A percentile compares a stretch with the other conserved stretches of the same genome.
These are phyloP conservation scores for Lithophane ornitopus DNA, from an alignment of 2,888 invertebrate genomes.

Conservation along the genomic window DNA sequence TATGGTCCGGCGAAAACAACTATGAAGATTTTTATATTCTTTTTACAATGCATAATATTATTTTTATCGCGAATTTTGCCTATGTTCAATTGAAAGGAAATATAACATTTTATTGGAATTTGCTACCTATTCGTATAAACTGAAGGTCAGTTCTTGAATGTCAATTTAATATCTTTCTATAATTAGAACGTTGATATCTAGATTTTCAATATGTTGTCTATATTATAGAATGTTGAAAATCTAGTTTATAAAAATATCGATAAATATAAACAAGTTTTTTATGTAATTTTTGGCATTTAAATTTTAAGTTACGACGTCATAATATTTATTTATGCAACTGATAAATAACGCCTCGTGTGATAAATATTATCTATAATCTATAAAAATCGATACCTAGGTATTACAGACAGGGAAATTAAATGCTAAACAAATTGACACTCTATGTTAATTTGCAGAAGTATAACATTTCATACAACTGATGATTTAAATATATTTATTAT, in stretches of 20 bases:
- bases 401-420: too few relatives aligned
- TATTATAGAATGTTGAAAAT: background rate
- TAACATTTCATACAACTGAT: too few relatives aligned
- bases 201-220: background rate
- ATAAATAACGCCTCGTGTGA: too few relatives aligned
- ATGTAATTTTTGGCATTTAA: background rate
- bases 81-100: background rate
- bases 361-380: too few relatives aligned
- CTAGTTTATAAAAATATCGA: background rate
- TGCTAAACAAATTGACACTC: too few relatives aligned
- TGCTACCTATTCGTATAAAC: background rate
- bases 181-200: background rate
- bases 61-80: slow-evolving; percentile 1
- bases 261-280: too few relatives aligned
- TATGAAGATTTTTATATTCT: background rate
- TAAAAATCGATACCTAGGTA: too few relatives aligned
- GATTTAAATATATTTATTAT: too few relatives aligned
- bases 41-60: too few relatives aligned
- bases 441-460: too few relatives aligned
- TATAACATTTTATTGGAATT: slow-evolving; percentile 21
- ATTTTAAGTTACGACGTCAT: background rate
- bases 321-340: too few relatives aligned
- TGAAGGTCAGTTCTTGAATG: background rate
- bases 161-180: background rate
- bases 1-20: too few relatives aligned